phyloP scores from a whole-genome alignment of 2,113 vertebrate genomes.

The Numida meleagris region DNA sequence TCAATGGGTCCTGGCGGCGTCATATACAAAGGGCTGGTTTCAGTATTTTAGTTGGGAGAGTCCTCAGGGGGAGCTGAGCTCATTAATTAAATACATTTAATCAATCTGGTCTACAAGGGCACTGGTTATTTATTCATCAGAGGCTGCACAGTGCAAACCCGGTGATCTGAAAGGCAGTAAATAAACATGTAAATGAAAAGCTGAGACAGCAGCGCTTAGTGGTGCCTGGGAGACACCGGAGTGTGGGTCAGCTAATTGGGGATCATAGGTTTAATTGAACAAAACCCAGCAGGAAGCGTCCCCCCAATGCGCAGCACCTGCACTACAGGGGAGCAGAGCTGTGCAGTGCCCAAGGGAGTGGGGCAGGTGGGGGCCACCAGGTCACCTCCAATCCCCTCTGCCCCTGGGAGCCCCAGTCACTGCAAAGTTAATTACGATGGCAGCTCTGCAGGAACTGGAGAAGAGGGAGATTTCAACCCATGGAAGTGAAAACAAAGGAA shows the following conservation, averaged over 20 bases:
- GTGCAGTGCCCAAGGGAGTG: too few species aligned
- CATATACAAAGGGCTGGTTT: conserved; percentile 4
- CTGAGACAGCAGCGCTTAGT: conserved; percentile 46
- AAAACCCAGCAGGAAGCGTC: background rate
- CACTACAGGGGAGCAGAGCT: background rate
- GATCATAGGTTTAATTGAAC: conserved; percentile 27
- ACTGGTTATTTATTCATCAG: conserved; percentile 63
- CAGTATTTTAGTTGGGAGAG: conserved; percentile 32
- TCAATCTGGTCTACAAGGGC: conserved; percentile 64
- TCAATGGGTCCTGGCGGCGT: background rate
- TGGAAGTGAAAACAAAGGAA: background rate
- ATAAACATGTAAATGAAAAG: conserved; percentile 67
- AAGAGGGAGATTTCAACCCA: background rate
- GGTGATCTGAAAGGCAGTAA: conserved; percentile 57
- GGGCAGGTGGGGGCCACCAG: too few species aligned
- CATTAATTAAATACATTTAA: conserved; percentile 69
- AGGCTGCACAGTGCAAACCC: background rate
- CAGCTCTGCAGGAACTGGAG: background rate
- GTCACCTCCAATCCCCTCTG: too few species aligned
- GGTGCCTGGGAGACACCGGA: conserved; percentile 34
- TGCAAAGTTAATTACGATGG: background rate
- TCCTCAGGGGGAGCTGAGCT: conserved; percentile 34
- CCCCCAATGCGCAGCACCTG: background rate
- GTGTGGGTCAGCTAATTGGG: background rate
- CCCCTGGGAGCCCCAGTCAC: background rate